Base-by-base conservation (phyloP, 2,888 invertebrate species). In the Drosophila birchii region DNA sequence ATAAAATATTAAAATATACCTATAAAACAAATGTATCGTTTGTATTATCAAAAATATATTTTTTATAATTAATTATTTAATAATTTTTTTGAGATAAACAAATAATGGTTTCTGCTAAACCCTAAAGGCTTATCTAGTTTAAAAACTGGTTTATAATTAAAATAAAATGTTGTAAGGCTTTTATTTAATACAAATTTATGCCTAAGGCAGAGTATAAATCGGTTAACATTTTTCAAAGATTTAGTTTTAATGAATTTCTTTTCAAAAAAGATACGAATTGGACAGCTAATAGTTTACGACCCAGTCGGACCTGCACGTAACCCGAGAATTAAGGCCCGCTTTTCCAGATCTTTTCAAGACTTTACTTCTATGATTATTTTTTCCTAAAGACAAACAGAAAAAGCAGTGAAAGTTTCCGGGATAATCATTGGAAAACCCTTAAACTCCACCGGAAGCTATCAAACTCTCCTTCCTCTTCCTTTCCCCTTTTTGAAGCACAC, bases 261-360 rank as follows among this genome's bases (percentile, higher is more conserved):
- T 77, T 86, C 72, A 61, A 61, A 41, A 41, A 67, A 80, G 72
- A 88, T 83, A 86, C 82, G 67, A 76, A 88, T 85, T 78, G 68
- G 67, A 43, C 64, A 53, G 55, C 63, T 56, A 70, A 72, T 80
- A 74, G 86, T 82, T 74, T 80, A 81, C 72, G 82, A 81, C 54
- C 53, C 45, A n/a, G 88, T 5, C 51, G 16, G 3, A 53, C 51
- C 51, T 53, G 51, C 51, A 53, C 51, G 51, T 86, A 83, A 83
- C 72, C 69, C 78, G 86, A 83, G 83, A 29, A 81, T 60, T 23
- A n/a, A 47, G 53, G 41, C 67, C 60, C 60, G 62, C 64, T 49
- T 60, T 16, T 20, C 0, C 6, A 9, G 11, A 18, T 43, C 49
- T 23, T 16, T 26, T 45, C n/a, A 47, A 32, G 56, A 8, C n/a